These are phyloP conservation scores for Sebastes cheni DNA, from an alignment of 2,797 vertebrate genomes.

Conservation along the genomic window DNA sequence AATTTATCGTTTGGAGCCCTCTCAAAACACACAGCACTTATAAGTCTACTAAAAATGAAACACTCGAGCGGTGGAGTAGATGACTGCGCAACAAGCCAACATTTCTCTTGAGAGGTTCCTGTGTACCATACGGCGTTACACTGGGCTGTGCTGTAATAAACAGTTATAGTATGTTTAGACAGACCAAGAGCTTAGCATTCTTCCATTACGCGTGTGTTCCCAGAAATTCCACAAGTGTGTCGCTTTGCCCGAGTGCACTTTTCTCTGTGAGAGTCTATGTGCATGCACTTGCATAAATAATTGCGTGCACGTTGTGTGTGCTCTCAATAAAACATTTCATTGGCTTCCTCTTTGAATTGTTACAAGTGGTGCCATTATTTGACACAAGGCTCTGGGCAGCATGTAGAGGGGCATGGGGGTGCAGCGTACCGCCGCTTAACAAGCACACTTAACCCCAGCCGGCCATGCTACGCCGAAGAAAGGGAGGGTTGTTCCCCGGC, in stretches of 20 bases:
- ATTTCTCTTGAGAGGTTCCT: constrained; percentile 59
- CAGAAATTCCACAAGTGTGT: constrained; percentile 53
- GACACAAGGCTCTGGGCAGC: constrained; percentile 57
- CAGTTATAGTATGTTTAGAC: constrained; percentile 73
- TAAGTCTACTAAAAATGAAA: constrained; percentile 51
- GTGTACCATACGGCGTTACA: constrained; percentile 57
- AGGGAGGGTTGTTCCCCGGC: constrained; percentile 67
- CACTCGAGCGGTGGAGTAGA: constrained; percentile 22
- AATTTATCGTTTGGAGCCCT: constrained; percentile 45
- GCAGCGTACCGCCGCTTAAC: constrained; percentile 58
- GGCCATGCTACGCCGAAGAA: constrained; percentile 66
- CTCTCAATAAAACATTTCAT: constrained; percentile 72
- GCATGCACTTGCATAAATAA: constrained; percentile 40
- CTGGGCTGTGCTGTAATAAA: constrained; percentile 66
- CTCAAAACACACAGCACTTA: constrained; percentile 51
- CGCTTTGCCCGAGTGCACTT: constrained; percentile 28
- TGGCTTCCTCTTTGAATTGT: constrained; percentile 76
- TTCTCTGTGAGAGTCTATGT: constrained; percentile 24
- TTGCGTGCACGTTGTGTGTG: constrained; percentile 35
- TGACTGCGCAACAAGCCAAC: constrained; percentile 42
- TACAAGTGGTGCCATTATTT: constrained; percentile 75
- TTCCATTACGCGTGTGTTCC: constrained; percentile 67
- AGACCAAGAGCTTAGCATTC: constrained; percentile 73
- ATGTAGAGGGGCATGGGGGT: constrained; percentile 50
- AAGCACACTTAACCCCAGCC: constrained; percentile 70